These are phyloP conservation scores for Cheirogaleus major DNA, from an alignment of 2,797 vertebrate genomes.

Conservation along the genomic window DNA sequence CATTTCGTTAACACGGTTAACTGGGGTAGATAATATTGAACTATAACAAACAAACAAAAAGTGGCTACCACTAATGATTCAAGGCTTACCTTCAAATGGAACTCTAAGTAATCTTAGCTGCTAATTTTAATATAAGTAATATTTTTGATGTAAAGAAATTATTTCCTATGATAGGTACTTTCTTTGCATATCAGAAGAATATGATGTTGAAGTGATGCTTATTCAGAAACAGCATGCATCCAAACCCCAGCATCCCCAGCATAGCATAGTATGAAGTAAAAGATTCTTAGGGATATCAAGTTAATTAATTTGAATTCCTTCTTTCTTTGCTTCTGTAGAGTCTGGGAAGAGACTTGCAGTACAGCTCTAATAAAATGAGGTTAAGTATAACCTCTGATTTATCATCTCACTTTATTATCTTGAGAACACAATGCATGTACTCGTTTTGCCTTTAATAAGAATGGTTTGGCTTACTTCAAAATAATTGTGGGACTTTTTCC, in stretches of 20 bases:
- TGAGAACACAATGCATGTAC: neutral
- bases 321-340: neutral
- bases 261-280: neutral
- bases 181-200: neutral
- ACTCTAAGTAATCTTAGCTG: neutral
- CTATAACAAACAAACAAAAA: neutral
- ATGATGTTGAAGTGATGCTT: neutral
- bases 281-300: neutral
- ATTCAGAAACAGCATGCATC: neutral
- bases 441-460: neutral
- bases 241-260: neutral
- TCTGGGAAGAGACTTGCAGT: neutral
- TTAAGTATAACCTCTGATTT: neutral
- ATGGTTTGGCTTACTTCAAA: neutral
- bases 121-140: neutral
- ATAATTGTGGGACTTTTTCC: neutral
- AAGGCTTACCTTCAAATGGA: neutral
- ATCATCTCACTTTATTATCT: neutral
- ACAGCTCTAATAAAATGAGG: neutral
- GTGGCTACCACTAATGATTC: neutral
- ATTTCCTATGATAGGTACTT: accelerated
- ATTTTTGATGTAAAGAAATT: neutral
- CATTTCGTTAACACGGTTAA: neutral
- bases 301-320: neutral
- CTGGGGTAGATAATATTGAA: neutral